Evolutionary conservation across 2,797 vertebrate genomes (phyloP).

Genomic region (Muscicapa comitata): DNA sequence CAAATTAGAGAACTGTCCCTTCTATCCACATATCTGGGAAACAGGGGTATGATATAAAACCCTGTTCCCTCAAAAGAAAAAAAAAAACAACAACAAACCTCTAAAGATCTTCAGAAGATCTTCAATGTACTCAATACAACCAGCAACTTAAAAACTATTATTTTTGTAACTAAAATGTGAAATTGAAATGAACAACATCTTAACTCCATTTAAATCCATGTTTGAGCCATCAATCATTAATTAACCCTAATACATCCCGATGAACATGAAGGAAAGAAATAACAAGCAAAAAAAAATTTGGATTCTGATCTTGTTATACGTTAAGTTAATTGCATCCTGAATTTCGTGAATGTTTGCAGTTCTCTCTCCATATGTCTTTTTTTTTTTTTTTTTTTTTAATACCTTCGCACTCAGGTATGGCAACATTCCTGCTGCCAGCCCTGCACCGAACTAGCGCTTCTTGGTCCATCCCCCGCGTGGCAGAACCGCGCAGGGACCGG

Average conservation of each 20-base stretch:
- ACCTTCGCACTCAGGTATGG: neutral
- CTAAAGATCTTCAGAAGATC: neutral
- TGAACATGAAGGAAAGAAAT: neutral
- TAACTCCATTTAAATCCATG: neutral
- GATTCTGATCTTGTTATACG: no score
- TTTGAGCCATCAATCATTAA: neutral
- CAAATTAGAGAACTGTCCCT: neutral
- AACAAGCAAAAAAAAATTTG: fast-evolving
- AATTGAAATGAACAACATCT: neutral
- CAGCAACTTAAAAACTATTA: neutral
- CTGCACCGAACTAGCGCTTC: neutral
- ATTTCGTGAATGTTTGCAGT: neutral
- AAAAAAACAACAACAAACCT: neutral
- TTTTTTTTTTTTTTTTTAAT: neutral
- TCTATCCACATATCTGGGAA: neutral
- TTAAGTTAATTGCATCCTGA: neutral
- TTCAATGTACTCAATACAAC: neutral
- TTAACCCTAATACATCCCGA: neutral
- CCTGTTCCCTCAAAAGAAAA: fast-evolving
- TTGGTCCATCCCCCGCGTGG: neutral
- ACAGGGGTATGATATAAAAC: neutral
- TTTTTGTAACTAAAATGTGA: neutral
- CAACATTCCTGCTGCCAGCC: neutral
- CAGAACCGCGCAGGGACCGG: neutral
- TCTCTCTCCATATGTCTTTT: fast-evolving